Conservation (phyloP, 2,113 vertebrate genomes). For the Capricornis sumatraensis region DNA sequence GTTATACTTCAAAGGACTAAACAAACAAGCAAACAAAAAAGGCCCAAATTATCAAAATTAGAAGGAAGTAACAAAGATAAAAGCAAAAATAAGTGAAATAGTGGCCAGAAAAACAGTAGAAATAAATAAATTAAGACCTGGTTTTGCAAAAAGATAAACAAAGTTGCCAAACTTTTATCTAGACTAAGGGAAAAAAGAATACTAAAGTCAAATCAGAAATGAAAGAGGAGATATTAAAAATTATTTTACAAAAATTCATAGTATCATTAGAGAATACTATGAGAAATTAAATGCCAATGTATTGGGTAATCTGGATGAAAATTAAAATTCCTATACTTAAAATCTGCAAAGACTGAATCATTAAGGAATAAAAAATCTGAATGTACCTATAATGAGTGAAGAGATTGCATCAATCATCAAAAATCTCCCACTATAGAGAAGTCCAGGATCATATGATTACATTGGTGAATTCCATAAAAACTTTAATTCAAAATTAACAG, state of each 20-base stretch:
- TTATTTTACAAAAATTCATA: background rate
- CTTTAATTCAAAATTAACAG: background rate
- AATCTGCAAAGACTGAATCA: background rate
- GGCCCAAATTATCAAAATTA: background rate
- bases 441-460: background rate
- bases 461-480: background rate
- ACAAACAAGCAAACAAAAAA: background rate
- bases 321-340: background rate
- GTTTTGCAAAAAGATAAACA: background rate
- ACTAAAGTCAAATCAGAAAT: background rate
- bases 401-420: background rate
- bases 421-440: background rate
- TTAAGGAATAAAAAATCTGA: background rate
- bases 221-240: background rate
- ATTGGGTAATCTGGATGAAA: background rate
- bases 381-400: background rate
- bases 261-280: background rate
- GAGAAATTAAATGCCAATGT: background rate
- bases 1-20: background rate
- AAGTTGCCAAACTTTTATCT: background rate
- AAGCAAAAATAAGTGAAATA: background rate
- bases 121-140: background rate
- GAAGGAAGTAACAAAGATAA: background rate
- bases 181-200: background rate
- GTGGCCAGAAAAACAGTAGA: background rate